A percentile compares a stretch with the other conserved stretches of the same genome.
Conservation (phyloP, 2,113 vertebrate species). For the Megaceryle maxima region DNA sequence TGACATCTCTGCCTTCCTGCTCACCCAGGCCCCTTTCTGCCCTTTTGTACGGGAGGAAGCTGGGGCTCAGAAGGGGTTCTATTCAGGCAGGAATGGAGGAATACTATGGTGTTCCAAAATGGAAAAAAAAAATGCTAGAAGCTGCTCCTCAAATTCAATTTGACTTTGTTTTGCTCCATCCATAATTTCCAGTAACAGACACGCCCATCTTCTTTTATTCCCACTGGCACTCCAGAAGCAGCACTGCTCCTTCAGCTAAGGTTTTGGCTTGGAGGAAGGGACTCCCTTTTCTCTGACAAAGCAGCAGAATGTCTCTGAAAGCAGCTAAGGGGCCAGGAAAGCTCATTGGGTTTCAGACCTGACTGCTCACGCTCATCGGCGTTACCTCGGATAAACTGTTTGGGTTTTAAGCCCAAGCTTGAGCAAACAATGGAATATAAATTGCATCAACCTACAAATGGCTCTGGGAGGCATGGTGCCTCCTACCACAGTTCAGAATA, state of each 20-base stretch:
- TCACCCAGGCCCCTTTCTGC: not conserved
- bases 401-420: not conserved
- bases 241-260: not conserved
- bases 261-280: not conserved
- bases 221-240: not conserved
- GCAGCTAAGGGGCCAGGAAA: not conserved
- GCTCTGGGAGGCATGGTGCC: constrained; percentile 25
- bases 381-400: constrained; percentile 9
- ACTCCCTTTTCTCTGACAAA: not conserved
- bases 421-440: constrained; percentile 33
- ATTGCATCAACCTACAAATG: constrained; percentile 12
- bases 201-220: not conserved
- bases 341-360: not conserved
- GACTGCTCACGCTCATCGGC: not conserved
- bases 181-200: not conserved
- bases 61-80: not conserved
- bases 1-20: not conserved
- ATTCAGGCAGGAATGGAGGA: not conserved
- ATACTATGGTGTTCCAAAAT: not conserved
- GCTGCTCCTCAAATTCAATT: not conserved
- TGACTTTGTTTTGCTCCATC: not conserved
- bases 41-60: not conserved
- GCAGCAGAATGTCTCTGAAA: not conserved
- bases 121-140: not conserved
- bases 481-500: not conserved